These are phyloP conservation scores for Dasypus novemcinctus DNA, from an alignment of 2,113 vertebrate species.

Conservation along the genomic window DNA sequence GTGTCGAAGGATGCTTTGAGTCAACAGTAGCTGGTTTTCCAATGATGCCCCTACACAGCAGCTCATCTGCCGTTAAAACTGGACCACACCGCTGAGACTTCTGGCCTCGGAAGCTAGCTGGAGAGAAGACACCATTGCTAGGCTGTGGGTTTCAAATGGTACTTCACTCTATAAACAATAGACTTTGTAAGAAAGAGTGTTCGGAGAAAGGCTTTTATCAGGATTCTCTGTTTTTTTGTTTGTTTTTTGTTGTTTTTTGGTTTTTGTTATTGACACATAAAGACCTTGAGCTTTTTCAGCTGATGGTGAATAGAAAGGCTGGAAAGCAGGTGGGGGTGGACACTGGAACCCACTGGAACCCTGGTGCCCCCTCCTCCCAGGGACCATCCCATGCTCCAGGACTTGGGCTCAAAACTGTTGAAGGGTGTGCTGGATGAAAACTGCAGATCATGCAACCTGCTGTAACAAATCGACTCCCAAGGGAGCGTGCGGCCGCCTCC, in stretches of 20 bases:
- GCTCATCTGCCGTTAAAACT: neutral
- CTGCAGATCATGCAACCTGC: neutral
- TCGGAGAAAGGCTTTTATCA: neutral
- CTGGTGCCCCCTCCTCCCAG: neutral
- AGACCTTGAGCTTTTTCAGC: neutral
- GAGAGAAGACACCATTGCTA: neutral
- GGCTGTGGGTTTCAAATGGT: neutral
- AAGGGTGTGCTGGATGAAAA: neutral
- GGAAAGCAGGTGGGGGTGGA: neutral
- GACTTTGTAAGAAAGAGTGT: neutral
- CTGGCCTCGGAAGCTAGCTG: too few species aligned
- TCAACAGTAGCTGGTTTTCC: neutral
- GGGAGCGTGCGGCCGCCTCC: neutral
- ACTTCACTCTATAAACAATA: neutral
- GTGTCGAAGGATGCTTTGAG: rapidly evolving
- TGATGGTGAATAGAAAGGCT: neutral
- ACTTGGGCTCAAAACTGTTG: neutral
- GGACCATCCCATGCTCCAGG: neutral
- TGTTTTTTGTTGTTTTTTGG: too few species aligned
- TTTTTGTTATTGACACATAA: neutral
- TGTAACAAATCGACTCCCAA: neutral
- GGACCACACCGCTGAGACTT: neutral
- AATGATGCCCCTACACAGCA: too few species aligned
- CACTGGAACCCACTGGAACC: too few species aligned
- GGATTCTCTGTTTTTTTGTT: neutral